Evolutionary conservation across 2,113 vertebrate genomes (phyloP), one percentile per base, ranked within the genome.

Genomic region (Daubentonia madagascariensis): DNA sequence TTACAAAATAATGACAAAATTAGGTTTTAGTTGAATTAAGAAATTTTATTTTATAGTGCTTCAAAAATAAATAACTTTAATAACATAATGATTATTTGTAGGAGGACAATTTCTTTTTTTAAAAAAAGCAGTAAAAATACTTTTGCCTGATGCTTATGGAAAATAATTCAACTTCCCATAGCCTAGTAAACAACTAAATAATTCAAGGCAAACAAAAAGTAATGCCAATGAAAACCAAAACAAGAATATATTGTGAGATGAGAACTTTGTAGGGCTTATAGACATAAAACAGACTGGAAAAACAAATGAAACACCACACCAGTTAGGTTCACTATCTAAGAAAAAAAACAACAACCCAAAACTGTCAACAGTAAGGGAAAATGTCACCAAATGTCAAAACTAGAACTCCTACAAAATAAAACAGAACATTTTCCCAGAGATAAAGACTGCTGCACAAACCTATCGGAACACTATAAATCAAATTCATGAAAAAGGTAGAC

Each of bases 361-460:
- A 40, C 89, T 96, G 91, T 98, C 97, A 98, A 92, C 48, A 97
- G 87, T 92, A 96, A 96, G 59, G 91, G 96, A 98, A 98, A 99
- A 98, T 98, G 98, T 98, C 98, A 98, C 84, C 91, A 97, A 98
- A 98, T 98, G 98, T 98, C 98, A 98, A 89, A 87, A 95, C 70
- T 76, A 96, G 90, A 97, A 96, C 88, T 96, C 40, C 59, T 78
- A 73, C 50, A 97, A 92, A 98, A 94, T 94, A 97, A 97, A 97
- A 1, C n/a, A 78, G 89, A 97, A 95, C n/a, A 54, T 95, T 97
- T 98, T 98, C 32, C 32, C 97, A 80, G 68, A 95, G 81, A 98
- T 98, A 98, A 98, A 98, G 97, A 93, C 40, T 68, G 43, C 90
- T 84, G 30, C 43, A 92, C 37, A 94, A 97, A 91, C 68, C 93